Percentiles rank a stretch among this genome's conserved stretches.
Conservation (phyloP, 2,888 invertebrate species). For the Lepidonotus clava region DNA sequence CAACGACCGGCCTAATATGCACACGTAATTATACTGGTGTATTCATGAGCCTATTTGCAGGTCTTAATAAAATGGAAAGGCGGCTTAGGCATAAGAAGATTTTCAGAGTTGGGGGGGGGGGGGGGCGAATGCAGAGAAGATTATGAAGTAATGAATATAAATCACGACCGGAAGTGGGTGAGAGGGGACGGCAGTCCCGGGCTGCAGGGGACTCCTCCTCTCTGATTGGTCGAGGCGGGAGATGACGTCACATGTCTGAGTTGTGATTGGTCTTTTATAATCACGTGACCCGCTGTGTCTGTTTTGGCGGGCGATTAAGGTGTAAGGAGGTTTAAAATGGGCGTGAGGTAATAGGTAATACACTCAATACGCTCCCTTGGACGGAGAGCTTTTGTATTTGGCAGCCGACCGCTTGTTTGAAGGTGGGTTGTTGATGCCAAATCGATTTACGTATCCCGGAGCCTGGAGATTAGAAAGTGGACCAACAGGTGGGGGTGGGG, state of each 20-base stretch:
- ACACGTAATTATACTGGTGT: slow-evolving; percentile 29
- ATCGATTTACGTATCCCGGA: no score
- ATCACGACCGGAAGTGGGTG: slow-evolving; percentile 13
- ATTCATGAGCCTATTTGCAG: slow-evolving; percentile 48
- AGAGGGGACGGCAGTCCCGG: background rate
- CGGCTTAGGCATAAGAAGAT: slow-evolving; percentile 39
- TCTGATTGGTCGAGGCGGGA: background rate
- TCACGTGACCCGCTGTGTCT: no score
- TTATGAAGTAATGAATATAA: slow-evolving; percentile 48
- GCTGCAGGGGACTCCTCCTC: background rate
- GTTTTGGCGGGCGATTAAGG: no score
- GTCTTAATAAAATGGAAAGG: slow-evolving; percentile 46
- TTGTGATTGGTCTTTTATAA: background rate
- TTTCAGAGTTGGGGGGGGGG: slow-evolving; percentile 23
- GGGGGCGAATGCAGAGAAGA: background rate
- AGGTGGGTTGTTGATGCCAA: no score
- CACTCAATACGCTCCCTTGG: no score
- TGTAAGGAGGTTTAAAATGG: no score
- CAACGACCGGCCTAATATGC: background rate
- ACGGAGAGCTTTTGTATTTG: no score
- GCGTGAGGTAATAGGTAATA: no score
- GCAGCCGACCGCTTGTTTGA: no score
- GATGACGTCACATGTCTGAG: background rate
- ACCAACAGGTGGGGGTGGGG: no score
- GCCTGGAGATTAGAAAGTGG: no score